Base-by-base conservation (phyloP, 2,113 vertebrate genomes). In the Xiphophorus hellerii region DNA sequence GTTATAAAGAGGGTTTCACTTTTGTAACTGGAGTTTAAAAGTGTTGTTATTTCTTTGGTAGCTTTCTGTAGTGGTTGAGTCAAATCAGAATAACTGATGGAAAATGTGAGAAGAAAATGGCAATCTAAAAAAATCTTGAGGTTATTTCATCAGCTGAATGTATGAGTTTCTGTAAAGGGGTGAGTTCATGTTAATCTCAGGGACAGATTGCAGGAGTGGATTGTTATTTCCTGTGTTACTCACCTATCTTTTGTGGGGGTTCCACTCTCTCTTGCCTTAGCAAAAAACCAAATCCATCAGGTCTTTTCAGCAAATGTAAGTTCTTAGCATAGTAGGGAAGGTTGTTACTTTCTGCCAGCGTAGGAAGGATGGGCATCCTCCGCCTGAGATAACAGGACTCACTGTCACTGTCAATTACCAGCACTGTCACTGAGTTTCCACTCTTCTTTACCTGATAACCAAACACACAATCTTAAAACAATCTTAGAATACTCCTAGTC, bases 281-380 rank as follows among this genome's bases (percentile, higher is more conserved):
- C 81, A 99, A 89, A 80, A 99, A 99, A 6, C 98, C 98, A 0
- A 96, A 99, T 29, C 97, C 97, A 17, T 92, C 81, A 0, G 81
- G 85, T 10, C 96, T 96, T 81, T 96, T 96, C 22, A 91, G 79
- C 48, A 99, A 83, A 64, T 92, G 88, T 84, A 99, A 87, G 73
- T 93, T 94, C n/a, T 94, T 95, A n/a, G 93, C 92, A 35, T 54
- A 86, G 81, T 95, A 86, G 3, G 96, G 96, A 4, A 98, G 92
- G 69, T 91, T 88, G 81, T 92, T 90, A 71, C 90, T 89, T 48
- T 95, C 92, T 0, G 97, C 96, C 87, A 97, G 29, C 20, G 92
- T 86, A 0, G 97, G 95, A 0, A 93, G 90, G 84, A 96, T 90
- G 33, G 92, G 93, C 83, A 97, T 82, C 0, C 94, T 95, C 66